A percentile compares a stretch with the other conserved stretches of the same genome.
Evolutionary conservation across 2,113 vertebrate genomes (phyloP).

Genomic region (Notothenia coriiceps): DNA sequence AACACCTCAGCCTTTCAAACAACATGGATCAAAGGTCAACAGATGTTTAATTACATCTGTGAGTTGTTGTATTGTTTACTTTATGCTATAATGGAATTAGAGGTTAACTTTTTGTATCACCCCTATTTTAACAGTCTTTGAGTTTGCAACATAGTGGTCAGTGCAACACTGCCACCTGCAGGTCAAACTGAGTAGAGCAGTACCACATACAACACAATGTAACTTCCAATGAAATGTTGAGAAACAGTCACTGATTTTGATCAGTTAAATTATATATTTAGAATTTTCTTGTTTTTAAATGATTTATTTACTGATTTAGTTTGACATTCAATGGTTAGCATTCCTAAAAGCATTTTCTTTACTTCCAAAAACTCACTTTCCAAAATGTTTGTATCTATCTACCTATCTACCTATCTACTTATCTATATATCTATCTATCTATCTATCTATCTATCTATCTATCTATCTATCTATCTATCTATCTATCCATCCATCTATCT

Average conservation of each 20-base stretch:
- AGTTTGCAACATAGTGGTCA: not conserved
- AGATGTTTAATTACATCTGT: not conserved
- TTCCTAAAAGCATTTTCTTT: not conserved
- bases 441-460: not conserved
- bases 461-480: not conserved
- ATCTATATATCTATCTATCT: no score
- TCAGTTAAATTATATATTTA: not conserved
- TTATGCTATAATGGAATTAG: not conserved
- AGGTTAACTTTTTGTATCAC: not conserved
- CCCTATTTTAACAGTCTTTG: not conserved
- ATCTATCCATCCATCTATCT: no score
- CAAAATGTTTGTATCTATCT: no score
- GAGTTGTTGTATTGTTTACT: not conserved
- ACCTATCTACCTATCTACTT: not conserved
- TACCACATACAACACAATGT: not conserved
- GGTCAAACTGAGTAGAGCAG: constrained; percentile 48
- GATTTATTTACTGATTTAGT: not conserved
- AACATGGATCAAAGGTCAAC: not conserved
- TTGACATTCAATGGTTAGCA: not conserved
- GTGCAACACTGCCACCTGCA: constrained; percentile 69
- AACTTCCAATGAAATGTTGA: not conserved
- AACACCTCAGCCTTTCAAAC: not conserved
- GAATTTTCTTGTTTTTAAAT: not conserved
- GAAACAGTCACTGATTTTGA: not conserved
- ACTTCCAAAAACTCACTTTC: no score